Conservation (phyloP, 2,113 vertebrate species). For the Stigmatopora argus region DNA sequence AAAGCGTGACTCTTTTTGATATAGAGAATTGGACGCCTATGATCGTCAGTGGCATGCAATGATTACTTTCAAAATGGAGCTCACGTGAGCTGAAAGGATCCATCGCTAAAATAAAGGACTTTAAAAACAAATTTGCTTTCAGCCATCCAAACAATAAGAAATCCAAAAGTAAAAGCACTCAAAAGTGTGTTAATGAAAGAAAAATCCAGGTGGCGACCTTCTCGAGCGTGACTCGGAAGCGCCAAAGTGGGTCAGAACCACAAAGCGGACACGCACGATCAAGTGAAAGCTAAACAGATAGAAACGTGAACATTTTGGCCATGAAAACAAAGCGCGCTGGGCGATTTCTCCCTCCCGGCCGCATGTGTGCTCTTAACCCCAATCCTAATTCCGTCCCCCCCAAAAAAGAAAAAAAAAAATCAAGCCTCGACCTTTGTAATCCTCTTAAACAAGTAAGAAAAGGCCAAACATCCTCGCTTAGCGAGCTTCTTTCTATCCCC, state of each 20-base stretch:
- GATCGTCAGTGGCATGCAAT: no score
- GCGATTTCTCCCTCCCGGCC: conserved; percentile 5
- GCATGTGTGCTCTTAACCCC: conserved; percentile 34
- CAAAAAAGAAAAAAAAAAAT: conserved; percentile 25
- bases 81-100: conserved; percentile 6
- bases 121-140: conserved; percentile 43
- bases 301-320: no score
- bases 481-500: conserved; percentile 12
- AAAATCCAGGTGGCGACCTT: conserved; percentile 49
- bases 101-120: conserved; percentile 30
- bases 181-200: conserved; percentile 43
- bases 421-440: conserved; percentile 35
- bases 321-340: no score
- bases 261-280: conserved; percentile 36
- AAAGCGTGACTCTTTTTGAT: no score
- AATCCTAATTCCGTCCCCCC: conserved; percentile 45
- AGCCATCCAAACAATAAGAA: conserved; percentile 22
- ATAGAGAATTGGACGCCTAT: no score
- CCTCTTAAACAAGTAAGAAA: conserved; percentile 58
- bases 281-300: neutral
- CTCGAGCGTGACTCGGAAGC: conserved; percentile 40
- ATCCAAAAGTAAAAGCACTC: conserved; percentile 33
- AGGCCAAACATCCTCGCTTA: conserved; percentile 45
- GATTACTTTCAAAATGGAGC: no score
- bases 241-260: conserved; percentile 50